Percentiles rank a stretch among this genome's conserved stretches.
phyloP scores from a whole-genome alignment of 2,888 invertebrate species.

The Mamestra brassicae region DNA sequence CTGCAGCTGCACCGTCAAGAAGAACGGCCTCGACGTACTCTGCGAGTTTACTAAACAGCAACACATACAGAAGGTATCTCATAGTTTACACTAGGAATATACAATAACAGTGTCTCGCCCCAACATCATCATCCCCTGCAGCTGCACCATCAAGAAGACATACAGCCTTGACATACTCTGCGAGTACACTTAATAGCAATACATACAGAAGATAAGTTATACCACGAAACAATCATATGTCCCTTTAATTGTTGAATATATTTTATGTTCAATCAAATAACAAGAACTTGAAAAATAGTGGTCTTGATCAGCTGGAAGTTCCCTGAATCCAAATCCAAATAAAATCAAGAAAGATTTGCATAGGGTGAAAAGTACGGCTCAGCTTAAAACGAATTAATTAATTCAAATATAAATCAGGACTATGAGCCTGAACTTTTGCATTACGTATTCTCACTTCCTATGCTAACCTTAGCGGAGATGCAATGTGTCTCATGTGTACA shows the following conservation, averaged over 20 bases:
- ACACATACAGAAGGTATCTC: conserved; percentile 92
- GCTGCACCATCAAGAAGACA: conserved; percentile 96
- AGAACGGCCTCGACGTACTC: conserved; percentile 96
- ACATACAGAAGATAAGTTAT: conserved; percentile 91
- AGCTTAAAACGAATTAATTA: too few species aligned
- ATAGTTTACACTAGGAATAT: not conserved
- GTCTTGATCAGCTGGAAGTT: too few species aligned
- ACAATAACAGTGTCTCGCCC: conserved; percentile 94
- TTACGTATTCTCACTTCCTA: not conserved
- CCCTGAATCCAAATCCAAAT: too few species aligned
- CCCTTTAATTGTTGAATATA: too few species aligned
- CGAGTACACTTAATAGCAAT: conserved; percentile 95
- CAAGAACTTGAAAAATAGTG: too few species aligned
- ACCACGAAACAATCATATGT: too few species aligned
- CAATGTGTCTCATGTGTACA: not conserved
- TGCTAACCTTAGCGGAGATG: not conserved
- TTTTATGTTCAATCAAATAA: too few species aligned
- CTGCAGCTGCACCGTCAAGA: conserved; percentile 96
- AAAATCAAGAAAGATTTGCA: too few species aligned
- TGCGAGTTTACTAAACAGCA: conserved; percentile 96
- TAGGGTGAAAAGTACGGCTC: too few species aligned
- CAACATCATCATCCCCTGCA: conserved; percentile 94
- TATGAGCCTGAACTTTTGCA: not conserved
- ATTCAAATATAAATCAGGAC: too few species aligned
- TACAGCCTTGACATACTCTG: conserved; percentile 96